Evolutionary conservation across 2,888 invertebrate species (phyloP), one percentile per base, ranked within the genome.

Genomic region (Caenorhabditis sp.): DNA sequence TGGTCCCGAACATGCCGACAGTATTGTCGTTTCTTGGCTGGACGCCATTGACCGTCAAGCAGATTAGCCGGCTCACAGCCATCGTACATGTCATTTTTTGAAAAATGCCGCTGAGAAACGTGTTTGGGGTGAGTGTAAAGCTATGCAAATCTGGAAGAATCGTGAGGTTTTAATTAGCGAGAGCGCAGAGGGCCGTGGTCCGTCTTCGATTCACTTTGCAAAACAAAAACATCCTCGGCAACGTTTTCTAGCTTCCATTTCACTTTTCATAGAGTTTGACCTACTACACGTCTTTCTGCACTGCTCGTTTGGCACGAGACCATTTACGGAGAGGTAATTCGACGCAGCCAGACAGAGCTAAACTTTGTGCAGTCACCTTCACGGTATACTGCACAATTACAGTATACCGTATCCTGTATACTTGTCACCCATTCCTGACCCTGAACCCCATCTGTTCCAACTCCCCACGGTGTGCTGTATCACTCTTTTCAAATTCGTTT

Each of bases 11-110:
- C 37, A 26, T 58, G 58, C 58, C 67, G 60, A 72, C 72, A 64
- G 72, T 72, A 72, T 72, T 72, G 72, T 62, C 71, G 11, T 44
- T 70, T 70, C 70, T 51, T 62, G 15, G 56, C 24, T 15, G 47
- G 72, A 58, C 35, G 32, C 35, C 35, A 35, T 1, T 6, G 32
- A 28, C n/a, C n/a, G n/a, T n/a, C n/a, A n/a, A n/a, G 55, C 8
- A 13, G 47, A 47, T 47, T 47, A n/a, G n/a, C n/a, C n/a, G n/a
- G n/a, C n/a, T n/a, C n/a, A n/a, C n/a, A n/a, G n/a, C n/a, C n/a
- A n/a, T n/a, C n/a, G n/a, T n/a, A n/a, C n/a, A n/a, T n/a, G n/a
- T n/a, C n/a, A n/a, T n/a, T n/a, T n/a, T n/a, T n/a, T n/a, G n/a
- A n/a, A n/a, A n/a, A n/a, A n/a, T n/a, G n/a, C n/a, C n/a, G n/a